These are phyloP conservation scores for Acanthopagrus latus DNA, from an alignment of 2,797 vertebrate species.

Conservation along the genomic window DNA sequence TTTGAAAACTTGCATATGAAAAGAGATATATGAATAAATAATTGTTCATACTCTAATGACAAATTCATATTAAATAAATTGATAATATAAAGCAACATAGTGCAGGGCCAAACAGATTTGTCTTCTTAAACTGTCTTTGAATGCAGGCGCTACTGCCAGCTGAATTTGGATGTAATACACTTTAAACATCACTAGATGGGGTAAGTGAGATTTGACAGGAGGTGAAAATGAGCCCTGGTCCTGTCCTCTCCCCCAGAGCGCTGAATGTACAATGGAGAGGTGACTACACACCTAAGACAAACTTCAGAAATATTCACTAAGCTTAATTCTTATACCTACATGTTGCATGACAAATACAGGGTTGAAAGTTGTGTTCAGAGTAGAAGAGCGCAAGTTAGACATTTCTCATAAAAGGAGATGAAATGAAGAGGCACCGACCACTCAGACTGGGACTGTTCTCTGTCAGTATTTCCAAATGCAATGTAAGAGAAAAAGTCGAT, in stretches of 20 bases:
- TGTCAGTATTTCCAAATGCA: not conserved
- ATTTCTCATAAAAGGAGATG: not conserved
- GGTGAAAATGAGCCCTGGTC: not conserved
- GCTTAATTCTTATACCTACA: not conserved
- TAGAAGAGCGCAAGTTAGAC: not conserved
- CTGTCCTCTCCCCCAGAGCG: not conserved
- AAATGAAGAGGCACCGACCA: not conserved
- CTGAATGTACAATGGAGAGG: not conserved
- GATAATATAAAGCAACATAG: not conserved
- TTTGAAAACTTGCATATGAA: not conserved
- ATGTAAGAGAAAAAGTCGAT: not conserved
- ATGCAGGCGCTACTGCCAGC: not conserved
- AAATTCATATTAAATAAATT: not conserved
- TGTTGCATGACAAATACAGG: not conserved
- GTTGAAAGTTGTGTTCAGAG: not conserved
- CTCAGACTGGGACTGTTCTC: not conserved
- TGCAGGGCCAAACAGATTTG: not conserved
- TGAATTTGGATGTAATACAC: conserved; percentile 14
- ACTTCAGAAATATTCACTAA: too few relatives aligned
- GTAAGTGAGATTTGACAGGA: conserved; percentile 21
- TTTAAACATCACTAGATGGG: conserved; percentile 59
- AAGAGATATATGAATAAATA: not conserved
- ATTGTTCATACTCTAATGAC: not conserved
- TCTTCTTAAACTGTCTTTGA: not conserved
- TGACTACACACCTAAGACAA: not conserved